Evolutionary conservation across 2,113 vertebrate genomes (phyloP).

Genomic region (Tenebrosternarchus preto): DNA sequence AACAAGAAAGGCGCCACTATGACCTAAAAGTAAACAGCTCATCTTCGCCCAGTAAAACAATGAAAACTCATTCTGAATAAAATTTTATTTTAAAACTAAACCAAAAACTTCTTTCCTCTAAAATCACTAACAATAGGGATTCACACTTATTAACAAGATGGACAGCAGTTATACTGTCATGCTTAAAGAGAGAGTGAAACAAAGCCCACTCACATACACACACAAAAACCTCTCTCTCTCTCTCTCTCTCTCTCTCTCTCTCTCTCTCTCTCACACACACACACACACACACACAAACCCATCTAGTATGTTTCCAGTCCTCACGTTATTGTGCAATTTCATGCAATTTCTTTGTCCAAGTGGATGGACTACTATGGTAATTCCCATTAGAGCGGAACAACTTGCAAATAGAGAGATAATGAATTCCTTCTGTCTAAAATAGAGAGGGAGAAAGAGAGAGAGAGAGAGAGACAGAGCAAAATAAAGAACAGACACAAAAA

Average conservation of each 20-base stretch:
- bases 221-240: conserved; percentile 16
- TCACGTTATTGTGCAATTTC: conserved; percentile 50
- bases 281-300: conserved; percentile 24
- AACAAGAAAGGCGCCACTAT: background rate
- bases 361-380: conserved; percentile 42
- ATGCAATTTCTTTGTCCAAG: conserved; percentile 39
- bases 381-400: conserved; percentile 48
- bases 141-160: background rate
- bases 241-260: conserved; percentile 28
- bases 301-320: conserved; percentile 38
- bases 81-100: background rate
- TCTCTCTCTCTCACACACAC: conserved; percentile 12
- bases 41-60: too few relatives aligned
- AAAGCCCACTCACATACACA: background rate
- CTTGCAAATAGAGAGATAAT: conserved; percentile 43
- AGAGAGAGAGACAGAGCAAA: conserved; percentile 22
- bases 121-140: background rate
- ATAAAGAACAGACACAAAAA: conserved; percentile 10
- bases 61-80: background rate
- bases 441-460: conserved; percentile 2
- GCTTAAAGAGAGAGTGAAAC: background rate
- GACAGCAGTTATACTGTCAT: background rate
- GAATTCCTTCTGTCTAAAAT: conserved; percentile 36
- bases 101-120: too few relatives aligned
- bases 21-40: too few relatives aligned